Evolutionary conservation across 2,888 invertebrate genomes (phyloP), one percentile per base, ranked within the genome.

Genomic region (Campopleginae sp.): DNA sequence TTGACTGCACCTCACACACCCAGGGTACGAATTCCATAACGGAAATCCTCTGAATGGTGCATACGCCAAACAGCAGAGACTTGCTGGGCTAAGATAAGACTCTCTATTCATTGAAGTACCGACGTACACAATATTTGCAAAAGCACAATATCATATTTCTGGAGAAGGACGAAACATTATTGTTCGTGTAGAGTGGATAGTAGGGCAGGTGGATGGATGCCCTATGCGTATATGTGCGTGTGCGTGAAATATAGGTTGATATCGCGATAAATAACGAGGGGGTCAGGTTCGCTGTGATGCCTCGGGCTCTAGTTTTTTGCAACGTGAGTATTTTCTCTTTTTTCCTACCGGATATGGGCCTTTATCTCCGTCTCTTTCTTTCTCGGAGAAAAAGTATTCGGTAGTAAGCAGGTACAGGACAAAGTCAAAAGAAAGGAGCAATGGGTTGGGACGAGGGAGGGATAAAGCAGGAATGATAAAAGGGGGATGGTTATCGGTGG

Each of bases 231-330:
- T 83, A 86, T 82, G 86, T 84, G 88, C 89, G 90, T 89, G 90
- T 38, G 8, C 89, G 90, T 91, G 90, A 93, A 92, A 93, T 93
- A 92, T 93, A 92, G 92, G 92, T 92, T 92, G 93, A 93, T 93
- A 93, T 92, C 91, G 90, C 90, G 92, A 93, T 93, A 93, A 93
- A 93, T 92, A 92, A 93, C 91, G 91, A 92, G 92, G 90, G 92
- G 90, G 89, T 90, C 91, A 83, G 80, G 83, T 92, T 92, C 91
- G 89, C 89, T 91, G 91, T 89, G 90, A 90, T 90, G 93, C 92
- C 92, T 87, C 87, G 89, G 92, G 93, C 92, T 88, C 86, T 88
- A 87, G 93, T 91, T 87, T 88, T 91, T 84, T 81, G 71, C 79
- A 81, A 70, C 90, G 86, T 86, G 87, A 82, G 87, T 77, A 63